Evolutionary conservation across 2,113 vertebrate genomes (phyloP).

Genomic region (Stomatorhinus ivindoensis): DNA sequence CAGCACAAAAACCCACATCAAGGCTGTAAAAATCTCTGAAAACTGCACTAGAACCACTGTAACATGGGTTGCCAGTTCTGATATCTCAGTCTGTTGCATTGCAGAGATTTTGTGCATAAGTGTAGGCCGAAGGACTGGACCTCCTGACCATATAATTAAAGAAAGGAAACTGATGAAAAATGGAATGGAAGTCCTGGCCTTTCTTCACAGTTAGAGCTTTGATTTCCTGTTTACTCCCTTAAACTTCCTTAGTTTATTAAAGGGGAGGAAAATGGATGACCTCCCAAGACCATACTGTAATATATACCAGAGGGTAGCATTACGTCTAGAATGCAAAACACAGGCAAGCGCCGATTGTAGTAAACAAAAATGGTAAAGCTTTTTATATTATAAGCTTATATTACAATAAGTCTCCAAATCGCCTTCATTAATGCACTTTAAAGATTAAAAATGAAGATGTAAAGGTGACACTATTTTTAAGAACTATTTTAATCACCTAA

Average conservation of each 20-base stretch:
- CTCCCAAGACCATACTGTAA: not conserved
- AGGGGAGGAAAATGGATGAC: conserved; percentile 15
- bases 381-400: not conserved
- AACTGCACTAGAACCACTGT: not conserved
- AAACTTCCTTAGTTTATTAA: conserved; percentile 60
- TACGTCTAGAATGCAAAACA: not conserved
- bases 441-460: not conserved
- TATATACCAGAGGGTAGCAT: not conserved
- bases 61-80: not conserved
- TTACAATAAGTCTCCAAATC: not conserved
- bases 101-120: conserved; percentile 20
- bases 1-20: not conserved
- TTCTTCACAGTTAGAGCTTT: conserved; percentile 58
- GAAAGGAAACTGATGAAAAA: conserved; percentile 72
- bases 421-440: not conserved
- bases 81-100: not conserved
- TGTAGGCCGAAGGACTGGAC: conserved; percentile 1
- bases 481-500: not conserved
- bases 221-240: conserved; percentile 84
- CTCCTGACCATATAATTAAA: conserved; percentile 46
- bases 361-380: not conserved
- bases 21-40: not conserved
- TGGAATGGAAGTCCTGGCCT: conserved; percentile 55
- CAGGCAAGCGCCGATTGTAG: not conserved
- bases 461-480: not conserved